Percentiles rank a stretch among this genome's conserved stretches.
phyloP scores from a whole-genome alignment of 2,888 invertebrate genomes.

The Philopedon plagiatum region DNA sequence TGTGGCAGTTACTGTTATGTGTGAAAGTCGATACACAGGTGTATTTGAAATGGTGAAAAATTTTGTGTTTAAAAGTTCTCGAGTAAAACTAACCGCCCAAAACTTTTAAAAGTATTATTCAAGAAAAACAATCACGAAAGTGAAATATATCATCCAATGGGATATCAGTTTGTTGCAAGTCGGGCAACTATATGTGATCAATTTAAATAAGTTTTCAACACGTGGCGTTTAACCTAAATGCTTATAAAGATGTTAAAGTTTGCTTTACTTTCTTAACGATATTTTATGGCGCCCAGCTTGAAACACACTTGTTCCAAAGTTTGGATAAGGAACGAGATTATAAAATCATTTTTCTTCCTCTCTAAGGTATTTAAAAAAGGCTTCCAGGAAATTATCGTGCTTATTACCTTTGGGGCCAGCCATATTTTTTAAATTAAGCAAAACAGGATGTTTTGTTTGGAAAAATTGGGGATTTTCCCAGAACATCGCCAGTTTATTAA shows the following conservation, averaged over 20 bases:
- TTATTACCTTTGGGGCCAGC: not conserved
- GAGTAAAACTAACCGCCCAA: conserved; percentile 23
- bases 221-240: conserved; percentile 19
- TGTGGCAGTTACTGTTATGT: not conserved
- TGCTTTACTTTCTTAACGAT: not conserved
- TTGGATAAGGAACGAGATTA: not conserved
- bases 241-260: conserved; percentile 19
- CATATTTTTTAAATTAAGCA: conserved; percentile 4
- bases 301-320: not conserved
- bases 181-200: conserved; percentile 31
- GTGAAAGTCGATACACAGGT: not conserved
- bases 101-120: conserved; percentile 28
- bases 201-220: conserved; percentile 35
- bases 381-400: not conserved
- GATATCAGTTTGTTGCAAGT: conserved; percentile 22
- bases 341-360: conserved; percentile 9
- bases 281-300: not conserved
- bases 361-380: not conserved
- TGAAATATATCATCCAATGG: conserved; percentile 32
- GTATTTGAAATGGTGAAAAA: conserved; percentile 15
- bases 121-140: conserved; percentile 37
- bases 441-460: not conserved
- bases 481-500: not conserved
- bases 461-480: not conserved
- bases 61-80: conserved; percentile 18